A percentile compares a stretch with the other conserved stretches of the same genome.
Evolutionary conservation across 2,888 invertebrate genomes (phyloP).

Genomic region (Celastrina argiolus): DNA sequence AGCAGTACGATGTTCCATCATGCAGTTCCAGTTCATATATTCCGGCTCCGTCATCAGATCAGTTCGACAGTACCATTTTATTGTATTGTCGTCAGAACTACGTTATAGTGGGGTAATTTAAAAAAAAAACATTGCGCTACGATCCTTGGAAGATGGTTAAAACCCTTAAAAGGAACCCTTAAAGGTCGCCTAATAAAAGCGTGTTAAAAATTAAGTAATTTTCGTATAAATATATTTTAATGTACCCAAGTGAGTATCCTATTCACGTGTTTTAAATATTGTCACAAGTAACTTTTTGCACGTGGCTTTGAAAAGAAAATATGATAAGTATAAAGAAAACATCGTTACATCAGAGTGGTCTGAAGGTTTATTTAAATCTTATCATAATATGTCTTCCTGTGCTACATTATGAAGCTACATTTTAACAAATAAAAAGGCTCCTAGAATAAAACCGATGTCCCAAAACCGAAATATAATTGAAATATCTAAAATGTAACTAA

Average conservation of each 20-base stretch:
- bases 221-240: background rate
- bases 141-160: no score
- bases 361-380: background rate
- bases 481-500: background rate
- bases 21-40: no score
- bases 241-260: background rate
- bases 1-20: no score
- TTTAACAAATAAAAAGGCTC: background rate
- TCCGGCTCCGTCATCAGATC: no score
- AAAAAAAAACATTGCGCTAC: no score
- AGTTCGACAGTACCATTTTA: no score
- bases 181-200: no score
- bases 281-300: background rate
- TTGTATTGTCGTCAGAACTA: no score
- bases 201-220: no score
- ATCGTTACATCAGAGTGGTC: background rate
- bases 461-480: background rate
- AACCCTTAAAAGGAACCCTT: no score
- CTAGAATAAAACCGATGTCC: background rate
- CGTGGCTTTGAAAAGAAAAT: background rate
- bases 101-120: no score
- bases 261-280: background rate
- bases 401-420: background rate
- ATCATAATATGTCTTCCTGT: background rate
- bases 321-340: background rate